phyloP scores from a whole-genome alignment of 2,113 vertebrate genomes.

The pig (Sus scrofa) region T2T-Sscrofa CM000814.6:88491501-88492000 shows the following conservation, averaged over 20 bases:
- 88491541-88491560: neutral
- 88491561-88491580: neutral
- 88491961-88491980: neutral
- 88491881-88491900: neutral
- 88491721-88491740: neutral
- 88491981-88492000: slow-evolving; percentile 45
- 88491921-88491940: neutral
- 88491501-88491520: neutral
- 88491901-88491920: slow-evolving; percentile 19
- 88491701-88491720: neutral
- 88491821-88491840: neutral
- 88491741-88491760: neutral
- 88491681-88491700: neutral
- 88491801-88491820: neutral
- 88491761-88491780: neutral
- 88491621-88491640: neutral
- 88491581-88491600: neutral
- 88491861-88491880: neutral
- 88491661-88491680: neutral
- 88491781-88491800: neutral
- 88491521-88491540: neutral
- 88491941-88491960: neutral
- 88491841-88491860: neutral
- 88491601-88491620: neutral
- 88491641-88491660: neutral